Conservation (phyloP, 1,140 invertebrate genomes). For the Agrilus planipennis region DNA sequence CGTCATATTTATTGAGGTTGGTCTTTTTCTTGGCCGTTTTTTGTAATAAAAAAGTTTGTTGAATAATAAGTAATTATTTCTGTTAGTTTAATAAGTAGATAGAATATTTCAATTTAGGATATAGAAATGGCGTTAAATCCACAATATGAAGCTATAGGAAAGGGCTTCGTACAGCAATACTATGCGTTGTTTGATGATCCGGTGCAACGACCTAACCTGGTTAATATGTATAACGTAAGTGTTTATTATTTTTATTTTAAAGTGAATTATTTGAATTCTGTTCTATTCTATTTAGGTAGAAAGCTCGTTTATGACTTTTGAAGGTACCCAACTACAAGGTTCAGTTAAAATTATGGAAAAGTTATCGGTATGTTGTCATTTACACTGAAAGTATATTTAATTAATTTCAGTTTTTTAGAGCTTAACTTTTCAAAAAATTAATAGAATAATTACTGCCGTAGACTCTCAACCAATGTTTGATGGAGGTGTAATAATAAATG, state of each 20-base stretch:
- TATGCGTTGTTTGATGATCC: slow-evolving; percentile 85
- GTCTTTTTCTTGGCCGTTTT: no score
- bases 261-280: background rate
- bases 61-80: no score
- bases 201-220: slow-evolving; percentile 62
- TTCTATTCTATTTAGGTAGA: slow-evolving; percentile 53
- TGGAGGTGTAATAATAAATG: slow-evolving; percentile 86
- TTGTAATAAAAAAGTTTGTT: no score
- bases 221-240: slow-evolving; percentile 89
- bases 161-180: slow-evolving; percentile 87
- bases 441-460: slow-evolving; percentile 79
- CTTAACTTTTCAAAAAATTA: slow-evolving; percentile 86
- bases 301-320: slow-evolving; percentile 90
- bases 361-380: slow-evolving; percentile 59
- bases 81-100: no score
- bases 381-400: background rate
- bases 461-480: slow-evolving; percentile 94
- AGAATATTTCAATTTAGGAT: no score
- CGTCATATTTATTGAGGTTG: no score
- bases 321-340: slow-evolving; percentile 84
- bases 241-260: slow-evolving; percentile 6
- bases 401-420: slow-evolving; percentile 42
- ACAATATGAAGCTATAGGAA: slow-evolving; percentile 82
- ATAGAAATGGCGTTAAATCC: slow-evolving; percentile 74
- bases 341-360: slow-evolving; percentile 89